phyloP scores from a whole-genome alignment of 1,140 invertebrate genomes.

The Sesamia nonagrioides region DNA sequence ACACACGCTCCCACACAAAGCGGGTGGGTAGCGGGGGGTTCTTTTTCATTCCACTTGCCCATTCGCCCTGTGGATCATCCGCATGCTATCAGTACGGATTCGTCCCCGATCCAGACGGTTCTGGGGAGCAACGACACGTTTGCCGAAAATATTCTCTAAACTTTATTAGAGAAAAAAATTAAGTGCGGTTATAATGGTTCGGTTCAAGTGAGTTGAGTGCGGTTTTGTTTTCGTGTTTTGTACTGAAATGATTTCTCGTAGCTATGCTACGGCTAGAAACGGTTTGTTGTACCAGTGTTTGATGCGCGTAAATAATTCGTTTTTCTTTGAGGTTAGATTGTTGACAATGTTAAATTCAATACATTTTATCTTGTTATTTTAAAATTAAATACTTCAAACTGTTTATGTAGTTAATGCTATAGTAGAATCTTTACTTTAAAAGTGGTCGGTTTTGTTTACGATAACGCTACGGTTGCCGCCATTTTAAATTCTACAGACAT shows the following conservation, averaged over 20 bases:
- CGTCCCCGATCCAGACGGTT: slow-evolving; percentile 30
- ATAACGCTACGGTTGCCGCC: too few species aligned
- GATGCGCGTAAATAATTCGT: too few species aligned
- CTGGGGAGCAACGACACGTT: neutral
- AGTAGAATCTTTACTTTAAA: too few species aligned
- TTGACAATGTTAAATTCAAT: too few species aligned
- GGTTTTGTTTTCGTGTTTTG: neutral
- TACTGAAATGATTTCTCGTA: neutral
- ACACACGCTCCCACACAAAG: neutral
- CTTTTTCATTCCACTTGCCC: slow-evolving; percentile 42
- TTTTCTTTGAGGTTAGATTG: too few species aligned
- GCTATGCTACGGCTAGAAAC: neutral
- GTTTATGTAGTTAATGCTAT: too few species aligned
- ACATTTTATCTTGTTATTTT: too few species aligned
- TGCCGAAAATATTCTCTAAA: neutral
- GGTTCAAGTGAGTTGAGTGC: neutral
- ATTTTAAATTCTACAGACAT: too few species aligned
- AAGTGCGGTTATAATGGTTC: neutral
- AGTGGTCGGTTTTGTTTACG: too few species aligned
- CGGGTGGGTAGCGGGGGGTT: slow-evolving; percentile 13
- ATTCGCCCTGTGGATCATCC: slow-evolving; percentile 36
- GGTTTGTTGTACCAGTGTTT: too few species aligned
- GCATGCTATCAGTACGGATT: slow-evolving; percentile 41
- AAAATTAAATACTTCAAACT: too few species aligned
- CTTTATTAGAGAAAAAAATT: neutral